Percentiles rank a stretch among this genome's conserved stretches.
Conservation (phyloP, 2,888 invertebrate species). For the Nebria salina region DNA sequence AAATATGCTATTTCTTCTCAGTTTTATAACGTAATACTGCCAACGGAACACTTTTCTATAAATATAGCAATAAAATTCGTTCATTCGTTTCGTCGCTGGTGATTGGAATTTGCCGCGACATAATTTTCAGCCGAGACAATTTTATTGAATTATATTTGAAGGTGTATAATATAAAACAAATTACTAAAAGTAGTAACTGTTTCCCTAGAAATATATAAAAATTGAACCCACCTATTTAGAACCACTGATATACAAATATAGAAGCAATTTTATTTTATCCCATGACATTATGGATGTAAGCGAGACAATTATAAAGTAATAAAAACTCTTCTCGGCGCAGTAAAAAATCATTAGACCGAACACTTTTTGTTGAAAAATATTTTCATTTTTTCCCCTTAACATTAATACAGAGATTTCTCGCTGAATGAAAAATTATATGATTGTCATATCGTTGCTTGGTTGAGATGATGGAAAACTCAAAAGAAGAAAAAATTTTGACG, state of each 20-base stretch:
- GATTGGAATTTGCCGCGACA: background rate
- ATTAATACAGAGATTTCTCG: background rate
- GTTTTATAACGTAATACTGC: background rate
- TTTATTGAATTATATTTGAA: background rate
- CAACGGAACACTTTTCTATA: background rate
- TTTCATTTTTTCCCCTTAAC: background rate
- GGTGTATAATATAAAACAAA: background rate
- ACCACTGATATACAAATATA: background rate
- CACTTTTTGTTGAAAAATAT: background rate
- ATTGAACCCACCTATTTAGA: background rate
- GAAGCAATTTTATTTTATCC: background rate
- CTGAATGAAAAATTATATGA: background rate
- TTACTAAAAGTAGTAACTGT: too few species aligned
- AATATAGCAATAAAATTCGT: background rate
- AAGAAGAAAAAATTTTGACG: background rate
- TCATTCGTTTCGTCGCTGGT: background rate
- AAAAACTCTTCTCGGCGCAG: conserved; percentile 34
- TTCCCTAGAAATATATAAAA: too few species aligned
- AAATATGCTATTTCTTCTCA: background rate
- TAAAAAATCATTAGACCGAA: conserved; percentile 7
- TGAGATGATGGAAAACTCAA: background rate
- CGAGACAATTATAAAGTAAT: conserved; percentile 30
- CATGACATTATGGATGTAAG: background rate
- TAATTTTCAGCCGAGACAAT: background rate
- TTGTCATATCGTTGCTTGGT: background rate